Conservation (phyloP, 2,888 invertebrate species). For the Tromatobia lineatoria region DNA sequence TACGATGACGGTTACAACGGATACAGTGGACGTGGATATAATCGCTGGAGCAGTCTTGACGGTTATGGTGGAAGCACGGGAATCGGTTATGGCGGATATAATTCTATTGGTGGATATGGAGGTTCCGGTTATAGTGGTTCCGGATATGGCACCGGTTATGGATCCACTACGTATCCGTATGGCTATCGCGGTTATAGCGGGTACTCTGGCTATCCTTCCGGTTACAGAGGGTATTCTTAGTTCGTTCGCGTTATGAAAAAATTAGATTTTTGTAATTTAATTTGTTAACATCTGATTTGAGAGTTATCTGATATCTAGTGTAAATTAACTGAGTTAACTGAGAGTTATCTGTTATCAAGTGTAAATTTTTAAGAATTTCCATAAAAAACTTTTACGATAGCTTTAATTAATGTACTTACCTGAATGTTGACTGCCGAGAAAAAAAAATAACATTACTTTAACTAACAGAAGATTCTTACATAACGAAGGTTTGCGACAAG, state of each 20-base stretch:
- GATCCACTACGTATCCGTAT: slow-evolving; percentile 47
- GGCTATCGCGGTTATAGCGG: slow-evolving; percentile 55
- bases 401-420: slow-evolving; percentile 19
- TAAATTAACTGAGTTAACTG: no score
- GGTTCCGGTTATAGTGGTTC: slow-evolving; percentile 42
- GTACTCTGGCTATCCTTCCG: slow-evolving; percentile 73
- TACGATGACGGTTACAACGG: slow-evolving; percentile 64
- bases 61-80: slow-evolving; percentile 68
- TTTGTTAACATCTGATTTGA: not conserved
- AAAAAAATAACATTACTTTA: not conserved
- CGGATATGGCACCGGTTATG: slow-evolving; percentile 64
- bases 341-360: not conserved
- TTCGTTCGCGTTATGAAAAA: not conserved
- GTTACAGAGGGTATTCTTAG: slow-evolving; percentile 79
- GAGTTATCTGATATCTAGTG: not conserved
- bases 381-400: not conserved
- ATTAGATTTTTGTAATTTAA: not conserved
- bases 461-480: not conserved
- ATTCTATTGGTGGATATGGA: slow-evolving; percentile 22
- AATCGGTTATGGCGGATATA: slow-evolving; percentile 32
- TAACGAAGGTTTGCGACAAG: not conserved
- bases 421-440: slow-evolving; percentile 3
- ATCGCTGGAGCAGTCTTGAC: slow-evolving; percentile 51
- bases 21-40: slow-evolving; percentile 68
- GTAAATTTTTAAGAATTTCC: slow-evolving; percentile 1